Evolutionary conservation across 2,113 vertebrate species (phyloP).

Genomic region (rat (Rattus norvegicus)): DNA sequence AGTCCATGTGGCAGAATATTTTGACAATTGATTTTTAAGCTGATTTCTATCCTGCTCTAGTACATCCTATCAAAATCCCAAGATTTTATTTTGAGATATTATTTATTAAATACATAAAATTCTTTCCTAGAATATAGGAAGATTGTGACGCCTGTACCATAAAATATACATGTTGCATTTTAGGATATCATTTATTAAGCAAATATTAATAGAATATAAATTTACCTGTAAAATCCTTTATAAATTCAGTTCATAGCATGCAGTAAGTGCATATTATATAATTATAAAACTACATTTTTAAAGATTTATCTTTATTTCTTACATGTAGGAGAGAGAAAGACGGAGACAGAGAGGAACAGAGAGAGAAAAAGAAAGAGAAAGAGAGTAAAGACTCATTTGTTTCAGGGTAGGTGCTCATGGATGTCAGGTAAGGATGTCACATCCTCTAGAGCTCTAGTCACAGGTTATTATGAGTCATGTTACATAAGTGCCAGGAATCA

Average conservation of each 20-base stretch:
- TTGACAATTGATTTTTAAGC: not conserved
- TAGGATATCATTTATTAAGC: not conserved
- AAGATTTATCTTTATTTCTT: no score
- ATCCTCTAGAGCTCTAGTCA: not conserved
- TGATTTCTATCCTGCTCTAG: not conserved
- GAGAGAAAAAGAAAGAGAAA: not conserved
- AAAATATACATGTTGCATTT: not conserved
- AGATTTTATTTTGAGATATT: not conserved
- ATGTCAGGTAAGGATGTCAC: not conserved
- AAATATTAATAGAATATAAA: conserved; percentile 12
- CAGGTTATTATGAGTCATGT: not conserved
- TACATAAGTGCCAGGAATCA: not conserved
- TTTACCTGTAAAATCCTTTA: not conserved
- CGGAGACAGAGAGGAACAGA: no score
- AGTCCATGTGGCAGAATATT: not conserved
- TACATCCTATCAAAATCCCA: not conserved
- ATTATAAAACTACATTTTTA: not conserved
- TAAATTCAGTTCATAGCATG: not conserved
- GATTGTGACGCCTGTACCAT: not conserved
- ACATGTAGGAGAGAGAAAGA: not conserved
- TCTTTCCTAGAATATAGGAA: not conserved
- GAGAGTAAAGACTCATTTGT: not conserved
- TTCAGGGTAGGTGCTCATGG: no score
- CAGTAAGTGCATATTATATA: not conserved
- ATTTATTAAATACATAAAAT: not conserved